Conservation (phyloP, 2,113 vertebrate species). For the Seriola aureovittata region DNA sequence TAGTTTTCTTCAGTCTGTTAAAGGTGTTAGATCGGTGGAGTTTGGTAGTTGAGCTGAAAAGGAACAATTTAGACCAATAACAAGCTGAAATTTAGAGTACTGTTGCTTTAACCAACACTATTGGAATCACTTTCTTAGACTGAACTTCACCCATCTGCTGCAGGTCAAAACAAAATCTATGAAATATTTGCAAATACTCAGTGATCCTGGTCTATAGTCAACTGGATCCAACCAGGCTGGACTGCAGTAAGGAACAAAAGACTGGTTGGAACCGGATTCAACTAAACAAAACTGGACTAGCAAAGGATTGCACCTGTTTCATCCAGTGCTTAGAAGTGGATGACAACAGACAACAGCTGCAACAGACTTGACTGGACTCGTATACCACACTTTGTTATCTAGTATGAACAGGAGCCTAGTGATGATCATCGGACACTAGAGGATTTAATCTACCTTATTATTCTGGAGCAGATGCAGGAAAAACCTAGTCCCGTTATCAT, state of each 20-base stretch:
- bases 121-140: slow-evolving; percentile 10
- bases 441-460: slow-evolving; percentile 27
- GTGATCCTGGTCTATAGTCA: slow-evolving; percentile 20
- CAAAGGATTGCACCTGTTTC: slow-evolving; percentile 49
- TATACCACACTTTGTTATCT: slow-evolving; percentile 25
- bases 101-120: slow-evolving; percentile 11
- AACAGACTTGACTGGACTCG: slow-evolving; percentile 27
- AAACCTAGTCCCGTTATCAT: slow-evolving; percentile 44
- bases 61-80: slow-evolving; percentile 4
- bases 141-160: slow-evolving; percentile 38
- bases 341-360: slow-evolving; percentile 41
- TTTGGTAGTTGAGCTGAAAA: slow-evolving; percentile 27
- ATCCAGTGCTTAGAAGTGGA: slow-evolving; percentile 42
- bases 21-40: slow-evolving; percentile 19
- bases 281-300: slow-evolving; percentile 67
- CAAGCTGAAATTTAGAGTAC: background rate
- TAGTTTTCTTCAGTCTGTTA: slow-evolving; percentile 28
- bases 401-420: slow-evolving; percentile 24
- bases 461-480: slow-evolving; percentile 51
- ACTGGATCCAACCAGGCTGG: slow-evolving; percentile 51
- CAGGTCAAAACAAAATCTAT: slow-evolving; percentile 42
- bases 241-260: slow-evolving; percentile 33
- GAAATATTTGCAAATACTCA: slow-evolving; percentile 53
- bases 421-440: slow-evolving; percentile 30
- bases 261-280: slow-evolving; percentile 30